phyloP scores from a whole-genome alignment of 2,797 vertebrate genomes.

The Onychomys leucogaster region DNA sequence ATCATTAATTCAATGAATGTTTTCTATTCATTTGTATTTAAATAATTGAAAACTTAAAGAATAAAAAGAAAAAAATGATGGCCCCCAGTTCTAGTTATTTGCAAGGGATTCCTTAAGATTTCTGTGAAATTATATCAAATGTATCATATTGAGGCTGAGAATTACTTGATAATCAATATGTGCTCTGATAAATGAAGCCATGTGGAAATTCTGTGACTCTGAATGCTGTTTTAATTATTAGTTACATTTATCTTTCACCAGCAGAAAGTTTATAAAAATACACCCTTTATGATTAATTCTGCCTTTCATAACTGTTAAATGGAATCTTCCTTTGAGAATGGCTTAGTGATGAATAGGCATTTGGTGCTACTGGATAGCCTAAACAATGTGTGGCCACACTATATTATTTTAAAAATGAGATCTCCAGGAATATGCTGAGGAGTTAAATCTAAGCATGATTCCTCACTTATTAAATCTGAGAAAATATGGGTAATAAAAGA shows the following conservation, averaged over 20 bases:
- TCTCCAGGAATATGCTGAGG: not conserved
- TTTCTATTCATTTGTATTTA: not conserved
- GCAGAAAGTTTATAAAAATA: not conserved
- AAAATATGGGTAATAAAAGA: not conserved
- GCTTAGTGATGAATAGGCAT: not conserved
- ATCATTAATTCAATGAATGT: not conserved
- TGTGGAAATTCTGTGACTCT: not conserved
- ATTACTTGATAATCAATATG: not conserved
- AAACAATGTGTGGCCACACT: not conserved
- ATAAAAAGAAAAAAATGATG: not conserved
- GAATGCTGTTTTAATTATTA: conserved; percentile 3
- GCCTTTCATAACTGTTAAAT: not conserved
- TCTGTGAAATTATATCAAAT: not conserved
- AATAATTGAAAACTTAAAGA: not conserved
- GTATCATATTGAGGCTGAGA: not conserved
- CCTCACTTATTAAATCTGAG: not conserved
- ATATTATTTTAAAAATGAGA: not conserved
- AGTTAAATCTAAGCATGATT: not conserved
- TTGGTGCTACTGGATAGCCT: not conserved
- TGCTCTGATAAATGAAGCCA: not conserved
- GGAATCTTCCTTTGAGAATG: not conserved
- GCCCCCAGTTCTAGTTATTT: not conserved
- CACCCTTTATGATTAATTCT: not conserved
- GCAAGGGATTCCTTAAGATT: not conserved
- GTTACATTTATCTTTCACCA: not conserved